A percentile compares a stretch with the other conserved stretches of the same genome.
These are phyloP conservation scores for Hephaestus fuliginosus DNA, from an alignment of 2,797 vertebrate genomes.

Conservation along the genomic window DNA sequence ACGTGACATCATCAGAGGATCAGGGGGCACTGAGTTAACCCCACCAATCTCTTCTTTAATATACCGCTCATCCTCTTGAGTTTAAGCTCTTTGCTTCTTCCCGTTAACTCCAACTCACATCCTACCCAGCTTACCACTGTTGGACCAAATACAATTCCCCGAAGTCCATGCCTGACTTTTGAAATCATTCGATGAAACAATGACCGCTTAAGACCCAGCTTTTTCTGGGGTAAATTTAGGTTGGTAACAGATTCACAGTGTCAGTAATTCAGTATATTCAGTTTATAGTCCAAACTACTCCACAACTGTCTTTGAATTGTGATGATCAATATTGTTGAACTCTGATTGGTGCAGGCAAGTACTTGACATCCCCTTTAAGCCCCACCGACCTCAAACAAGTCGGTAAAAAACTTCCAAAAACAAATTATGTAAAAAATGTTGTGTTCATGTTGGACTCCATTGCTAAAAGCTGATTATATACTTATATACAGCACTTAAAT, in stretches of 20 bases:
- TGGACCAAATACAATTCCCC: background rate
- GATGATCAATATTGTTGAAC: background rate
- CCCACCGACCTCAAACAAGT: background rate
- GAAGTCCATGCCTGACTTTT: background rate
- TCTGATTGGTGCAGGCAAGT: background rate
- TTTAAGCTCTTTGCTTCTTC: constrained; percentile 11
- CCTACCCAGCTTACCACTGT: background rate
- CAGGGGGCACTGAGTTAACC: constrained; percentile 30
- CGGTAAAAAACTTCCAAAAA: background rate
- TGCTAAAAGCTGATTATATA: background rate
- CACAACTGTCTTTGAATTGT: background rate
- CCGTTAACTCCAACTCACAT: background rate
- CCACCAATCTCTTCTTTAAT: constrained; percentile 21
- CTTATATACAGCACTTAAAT: background rate
- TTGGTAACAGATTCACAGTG: background rate
- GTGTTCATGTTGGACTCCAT: background rate
- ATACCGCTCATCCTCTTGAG: constrained; percentile 23
- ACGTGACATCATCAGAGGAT: constrained; percentile 40
- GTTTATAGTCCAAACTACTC: background rate
- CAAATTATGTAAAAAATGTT: background rate
- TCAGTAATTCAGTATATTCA: background rate
- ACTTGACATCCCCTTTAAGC: background rate
- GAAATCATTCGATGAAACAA: background rate
- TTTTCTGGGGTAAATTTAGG: background rate
- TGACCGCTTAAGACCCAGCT: background rate